Base-by-base conservation (phyloP, 2,113 vertebrate genomes). In the Microtus ochrogaster region DNA sequence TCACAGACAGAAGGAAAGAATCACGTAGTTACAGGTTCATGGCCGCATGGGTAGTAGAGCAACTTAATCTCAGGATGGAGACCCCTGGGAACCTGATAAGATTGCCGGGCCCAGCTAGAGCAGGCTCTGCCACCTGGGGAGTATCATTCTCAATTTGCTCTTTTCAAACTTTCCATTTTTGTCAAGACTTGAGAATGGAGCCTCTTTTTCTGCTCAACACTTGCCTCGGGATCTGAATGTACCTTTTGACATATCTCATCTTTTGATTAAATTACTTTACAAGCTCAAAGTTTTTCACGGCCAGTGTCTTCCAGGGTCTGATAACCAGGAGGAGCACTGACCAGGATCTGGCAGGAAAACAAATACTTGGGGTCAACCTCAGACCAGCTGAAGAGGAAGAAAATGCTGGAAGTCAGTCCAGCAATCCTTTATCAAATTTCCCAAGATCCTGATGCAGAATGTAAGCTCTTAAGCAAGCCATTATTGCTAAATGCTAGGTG, bases 101-200 rank as follows among this genome's bases (percentile, higher is more conserved):
- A 36, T n/a, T 0, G 1, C 30, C 39, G 17, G 7, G 26, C 61
- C 16, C 28, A 36, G 47, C 2, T 47, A 19, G n/a, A 2, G 2
- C 0, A 9, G 7, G 11, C 4, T 22, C 63, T 44, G 26, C 39
- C 14, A 19, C 4, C 6, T 26, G 36, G 17, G 5, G 3, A 2
- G 6, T 14, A 8, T 24, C 61, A 12, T 70, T 9, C 39, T 41
- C 22, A 13, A 0, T 0, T 30, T 39, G 49, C 4, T 61, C 70
- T 73, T 10, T 68, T 44, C 39, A 26, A 47, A 36, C 1, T 24
- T 41, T 33, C n/a, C 3, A 2, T 33, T 12, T 65, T 26, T 70
- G 3, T 12, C 0, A 14, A 2, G 10, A 19, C 36, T 19, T 36
- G 44, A 16, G 36, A 24, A 3, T 13, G 0, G 0, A 6, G 10